Conservation (phyloP, 2,888 invertebrate species). For the Caenorhabditis macrosperma region DNA sequence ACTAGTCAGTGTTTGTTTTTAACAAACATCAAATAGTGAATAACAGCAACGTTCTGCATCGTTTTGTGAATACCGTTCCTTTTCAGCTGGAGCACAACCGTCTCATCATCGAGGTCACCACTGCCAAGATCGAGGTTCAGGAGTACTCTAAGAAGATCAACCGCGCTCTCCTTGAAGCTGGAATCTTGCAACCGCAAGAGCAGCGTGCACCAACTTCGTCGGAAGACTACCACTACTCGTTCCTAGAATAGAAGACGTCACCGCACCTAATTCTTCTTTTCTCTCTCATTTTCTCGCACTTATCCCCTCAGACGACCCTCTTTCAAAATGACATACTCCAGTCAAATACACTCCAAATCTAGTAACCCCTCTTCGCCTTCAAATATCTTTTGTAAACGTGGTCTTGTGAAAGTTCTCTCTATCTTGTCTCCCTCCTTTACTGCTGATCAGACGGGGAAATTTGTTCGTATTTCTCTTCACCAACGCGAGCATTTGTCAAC, state of each 20-base stretch:
- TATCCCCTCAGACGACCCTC: not conserved
- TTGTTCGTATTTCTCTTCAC: slow-evolving; percentile 26
- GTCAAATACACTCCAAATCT: not conserved
- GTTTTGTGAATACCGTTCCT: not conserved
- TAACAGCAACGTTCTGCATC: not conserved
- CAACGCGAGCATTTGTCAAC: not conserved
- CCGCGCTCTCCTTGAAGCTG: slow-evolving; percentile 63
- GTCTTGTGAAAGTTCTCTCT: slow-evolving; percentile 55
- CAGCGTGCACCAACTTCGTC: slow-evolving; percentile 33
- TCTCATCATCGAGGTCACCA: slow-evolving; percentile 71
- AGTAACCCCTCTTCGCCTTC: slow-evolving; percentile 12
- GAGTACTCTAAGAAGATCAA: slow-evolving; percentile 71
- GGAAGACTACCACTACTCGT: slow-evolving; percentile 70
- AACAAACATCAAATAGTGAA: not conserved
- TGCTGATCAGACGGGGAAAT: slow-evolving; percentile 54
- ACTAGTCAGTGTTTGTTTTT: not conserved
- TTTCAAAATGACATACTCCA: not conserved
- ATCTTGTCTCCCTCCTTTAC: slow-evolving; percentile 45
- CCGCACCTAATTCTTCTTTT: not conserved
- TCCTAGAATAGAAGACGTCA: slow-evolving; percentile 64
- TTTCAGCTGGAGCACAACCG: slow-evolving; percentile 70
- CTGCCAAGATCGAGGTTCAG: slow-evolving; percentile 69
- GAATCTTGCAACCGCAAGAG: slow-evolving; percentile 50
- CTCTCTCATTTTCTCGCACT: not conserved
- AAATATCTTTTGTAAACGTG: slow-evolving; percentile 50